Evolutionary conservation across 30 jellyfish, hydroid and myxozoan genomes (phyloP).

Genomic region (Clytia hemisphaerica): DNA sequence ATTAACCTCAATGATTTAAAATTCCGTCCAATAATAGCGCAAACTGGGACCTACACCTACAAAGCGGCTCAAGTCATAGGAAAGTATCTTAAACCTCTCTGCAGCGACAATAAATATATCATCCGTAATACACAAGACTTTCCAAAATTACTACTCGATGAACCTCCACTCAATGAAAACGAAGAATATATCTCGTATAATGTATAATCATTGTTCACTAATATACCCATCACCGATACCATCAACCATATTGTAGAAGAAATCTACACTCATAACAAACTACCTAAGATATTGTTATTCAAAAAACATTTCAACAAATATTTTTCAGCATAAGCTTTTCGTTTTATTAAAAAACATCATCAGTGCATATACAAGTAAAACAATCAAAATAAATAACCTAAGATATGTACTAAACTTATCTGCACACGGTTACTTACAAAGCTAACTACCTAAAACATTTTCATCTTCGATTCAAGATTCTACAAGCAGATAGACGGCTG

Average conservation of each 20-base stretch:
- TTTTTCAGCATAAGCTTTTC: too few relatives aligned
- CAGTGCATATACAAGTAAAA: too few relatives aligned
- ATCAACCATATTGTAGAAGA: too few relatives aligned
- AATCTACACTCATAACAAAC: background rate
- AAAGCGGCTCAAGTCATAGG: constrained; percentile 13
- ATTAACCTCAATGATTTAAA: background rate
- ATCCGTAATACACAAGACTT: constrained; percentile 4
- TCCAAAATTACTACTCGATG: background rate
- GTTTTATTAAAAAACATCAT: too few relatives aligned
- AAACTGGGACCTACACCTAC: constrained; percentile 7
- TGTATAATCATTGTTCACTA: too few relatives aligned
- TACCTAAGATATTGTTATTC: too few relatives aligned
- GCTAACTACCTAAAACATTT: background rate
- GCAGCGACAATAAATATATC: background rate
- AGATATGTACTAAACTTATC: constrained; percentile 2
- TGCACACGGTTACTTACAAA: background rate
- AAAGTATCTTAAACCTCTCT: constrained; percentile 17
- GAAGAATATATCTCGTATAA: too few relatives aligned
- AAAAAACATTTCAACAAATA: too few relatives aligned
- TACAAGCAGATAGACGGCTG: too few relatives aligned
- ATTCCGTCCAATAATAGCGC: constrained; percentile 26
- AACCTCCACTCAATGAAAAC: background rate
- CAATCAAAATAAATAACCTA: background rate
- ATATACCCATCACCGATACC: too few relatives aligned
- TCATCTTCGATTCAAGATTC: background rate